These are phyloP conservation scores for Pheosia gnoma DNA, from an alignment of 2,888 invertebrate genomes.

Conservation along the genomic window DNA sequence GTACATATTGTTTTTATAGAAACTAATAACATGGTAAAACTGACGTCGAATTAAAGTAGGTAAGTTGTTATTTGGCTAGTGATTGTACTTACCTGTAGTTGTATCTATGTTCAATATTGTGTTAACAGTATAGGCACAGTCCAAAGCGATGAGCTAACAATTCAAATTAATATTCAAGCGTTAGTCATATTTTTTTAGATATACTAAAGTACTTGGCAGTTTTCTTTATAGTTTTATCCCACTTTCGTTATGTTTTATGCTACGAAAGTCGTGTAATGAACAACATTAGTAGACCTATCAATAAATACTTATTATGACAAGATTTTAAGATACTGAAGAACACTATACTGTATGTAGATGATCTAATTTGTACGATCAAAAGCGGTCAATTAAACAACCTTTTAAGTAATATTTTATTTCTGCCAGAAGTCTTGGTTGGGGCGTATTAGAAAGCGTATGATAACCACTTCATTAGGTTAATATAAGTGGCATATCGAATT, in stretches of 20 bases:
- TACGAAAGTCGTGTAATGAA: no score
- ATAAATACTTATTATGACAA: no score
- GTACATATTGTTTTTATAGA: constrained; percentile 15
- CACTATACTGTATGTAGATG: neutral
- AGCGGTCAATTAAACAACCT: neutral
- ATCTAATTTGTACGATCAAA: neutral
- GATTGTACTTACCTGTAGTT: constrained; percentile 2
- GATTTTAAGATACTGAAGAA: no score
- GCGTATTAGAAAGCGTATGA: neutral
- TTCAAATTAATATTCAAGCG: constrained; percentile 6
- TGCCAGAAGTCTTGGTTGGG: no score
- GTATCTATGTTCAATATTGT: constrained; percentile 11
- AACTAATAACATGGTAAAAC: constrained; percentile 10
- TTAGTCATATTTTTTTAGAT: no score
- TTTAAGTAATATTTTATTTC: no score
- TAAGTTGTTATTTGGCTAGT: constrained; percentile 3
- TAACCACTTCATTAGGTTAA: neutral
- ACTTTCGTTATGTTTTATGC: no score
- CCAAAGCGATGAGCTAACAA: constrained; percentile 15
- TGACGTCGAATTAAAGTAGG: constrained; percentile 12
- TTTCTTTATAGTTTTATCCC: no score
- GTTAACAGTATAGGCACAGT: constrained; percentile 8
- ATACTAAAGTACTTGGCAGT: no score
- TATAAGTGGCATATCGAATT: constrained; percentile 30
- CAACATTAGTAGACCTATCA: no score